Conservation (phyloP, 2,888 invertebrate genomes). For the Flexamia atlantica region DNA sequence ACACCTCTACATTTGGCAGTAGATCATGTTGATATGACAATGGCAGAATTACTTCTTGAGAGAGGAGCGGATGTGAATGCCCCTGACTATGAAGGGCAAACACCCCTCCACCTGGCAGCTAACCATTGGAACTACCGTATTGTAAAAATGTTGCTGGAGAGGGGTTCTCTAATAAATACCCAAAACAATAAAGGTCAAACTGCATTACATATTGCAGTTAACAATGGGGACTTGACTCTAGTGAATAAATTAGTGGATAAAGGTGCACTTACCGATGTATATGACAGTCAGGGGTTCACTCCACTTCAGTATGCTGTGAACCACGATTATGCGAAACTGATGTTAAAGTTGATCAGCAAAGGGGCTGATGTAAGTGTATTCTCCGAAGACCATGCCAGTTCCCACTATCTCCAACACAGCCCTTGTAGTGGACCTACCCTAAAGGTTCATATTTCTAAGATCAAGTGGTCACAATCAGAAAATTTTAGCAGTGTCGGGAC, state of each 20-base stretch:
- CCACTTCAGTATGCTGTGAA: conserved; percentile 33
- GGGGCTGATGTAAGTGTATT: conserved; percentile 31
- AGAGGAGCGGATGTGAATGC: conserved; percentile 66
- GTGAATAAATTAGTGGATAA: conserved; percentile 22
- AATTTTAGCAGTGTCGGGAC: not conserved
- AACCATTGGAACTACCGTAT: conserved; percentile 62
- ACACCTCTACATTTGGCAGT: conserved; percentile 63
- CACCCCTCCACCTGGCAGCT: conserved; percentile 67
- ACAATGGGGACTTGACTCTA: conserved; percentile 21
- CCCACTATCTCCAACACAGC: not conserved
- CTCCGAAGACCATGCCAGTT: not conserved
- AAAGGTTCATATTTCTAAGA: not conserved
- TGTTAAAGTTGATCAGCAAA: conserved; percentile 18
- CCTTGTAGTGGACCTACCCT: too few species aligned
- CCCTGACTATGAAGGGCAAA: conserved; percentile 64
- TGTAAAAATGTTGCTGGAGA: conserved; percentile 46
- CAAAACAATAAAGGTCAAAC: conserved; percentile 46
- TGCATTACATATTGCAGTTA: conserved; percentile 51
- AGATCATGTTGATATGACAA: conserved; percentile 65
- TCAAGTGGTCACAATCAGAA: not conserved
- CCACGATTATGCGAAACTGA: not conserved
- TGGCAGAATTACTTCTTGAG: conserved; percentile 65
- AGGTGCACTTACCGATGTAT: conserved; percentile 25
- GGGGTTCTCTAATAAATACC: conserved; percentile 29
- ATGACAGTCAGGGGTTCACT: conserved; percentile 18